Conservation (phyloP, 2,797 vertebrate species). For the Mormyrus hasselquistii region DNA sequence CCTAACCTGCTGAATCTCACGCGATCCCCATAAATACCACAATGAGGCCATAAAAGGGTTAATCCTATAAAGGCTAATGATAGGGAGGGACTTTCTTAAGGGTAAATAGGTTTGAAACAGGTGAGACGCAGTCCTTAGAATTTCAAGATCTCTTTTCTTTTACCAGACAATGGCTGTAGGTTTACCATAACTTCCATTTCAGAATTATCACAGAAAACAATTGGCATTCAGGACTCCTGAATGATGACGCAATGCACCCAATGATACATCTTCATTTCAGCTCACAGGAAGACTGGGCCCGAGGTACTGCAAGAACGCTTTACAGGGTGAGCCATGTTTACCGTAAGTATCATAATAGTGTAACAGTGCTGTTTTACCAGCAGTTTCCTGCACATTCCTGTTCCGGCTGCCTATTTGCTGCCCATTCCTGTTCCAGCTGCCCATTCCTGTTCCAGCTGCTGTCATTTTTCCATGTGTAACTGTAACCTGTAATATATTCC, state of each 20-base stretch:
- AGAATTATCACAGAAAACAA: background rate
- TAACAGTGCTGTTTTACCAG: background rate
- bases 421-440: background rate
- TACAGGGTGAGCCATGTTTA: background rate
- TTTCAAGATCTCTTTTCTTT: background rate
- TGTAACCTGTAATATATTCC: conserved; percentile 19
- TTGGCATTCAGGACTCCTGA: background rate
- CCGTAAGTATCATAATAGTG: background rate
- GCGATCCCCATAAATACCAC: background rate
- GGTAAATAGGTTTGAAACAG: background rate
- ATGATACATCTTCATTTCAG: background rate
- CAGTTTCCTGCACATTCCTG: too few species aligned
- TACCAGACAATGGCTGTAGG: background rate
- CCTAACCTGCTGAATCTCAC: background rate
- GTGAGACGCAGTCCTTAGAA: background rate
- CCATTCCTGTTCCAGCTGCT: background rate
- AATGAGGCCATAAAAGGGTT: background rate
- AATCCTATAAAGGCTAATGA: background rate
- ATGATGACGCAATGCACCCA: background rate
- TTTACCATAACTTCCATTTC: background rate
- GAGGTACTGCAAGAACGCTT: background rate
- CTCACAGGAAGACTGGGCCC: background rate
- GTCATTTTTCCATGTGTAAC: background rate
- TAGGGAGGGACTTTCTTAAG: background rate
- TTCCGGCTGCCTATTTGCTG: too few species aligned